phyloP scores from a whole-genome alignment of 92 coral and sea anemone species.

The Bergia sp. region DNA sequence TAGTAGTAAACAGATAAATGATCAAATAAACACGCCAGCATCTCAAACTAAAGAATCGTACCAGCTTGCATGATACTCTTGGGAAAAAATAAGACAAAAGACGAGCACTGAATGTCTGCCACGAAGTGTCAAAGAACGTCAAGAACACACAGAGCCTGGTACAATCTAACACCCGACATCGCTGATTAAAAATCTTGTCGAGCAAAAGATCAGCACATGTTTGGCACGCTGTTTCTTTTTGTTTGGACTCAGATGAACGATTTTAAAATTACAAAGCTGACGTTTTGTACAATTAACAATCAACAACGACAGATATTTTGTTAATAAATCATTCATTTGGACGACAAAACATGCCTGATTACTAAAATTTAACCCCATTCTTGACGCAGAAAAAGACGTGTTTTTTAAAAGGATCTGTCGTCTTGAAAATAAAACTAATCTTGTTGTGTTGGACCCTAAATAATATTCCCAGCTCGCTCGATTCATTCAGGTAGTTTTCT shows the following conservation, averaged over 20 bases:
- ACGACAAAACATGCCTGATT: conserved; percentile 22
- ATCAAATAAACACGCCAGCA: neutral
- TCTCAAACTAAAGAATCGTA: neutral
- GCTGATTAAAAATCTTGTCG: neutral
- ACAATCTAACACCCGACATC: neutral
- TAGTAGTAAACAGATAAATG: neutral
- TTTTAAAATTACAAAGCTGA: neutral
- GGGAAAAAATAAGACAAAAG: neutral
- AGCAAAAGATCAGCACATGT: neutral
- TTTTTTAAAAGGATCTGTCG: neutral
- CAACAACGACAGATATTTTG: neutral
- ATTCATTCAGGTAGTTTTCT: conserved; percentile 30
- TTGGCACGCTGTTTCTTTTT: neutral
- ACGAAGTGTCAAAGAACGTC: conserved; percentile 18
- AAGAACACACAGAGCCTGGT: conserved; percentile 6
- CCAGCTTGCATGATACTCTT: neutral
- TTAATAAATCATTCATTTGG: neutral
- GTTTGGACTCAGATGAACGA: neutral
- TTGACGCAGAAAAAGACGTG: neutral
- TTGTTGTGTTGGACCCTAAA: neutral
- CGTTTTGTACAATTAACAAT: neutral
- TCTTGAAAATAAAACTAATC: neutral
- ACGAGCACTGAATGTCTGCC: conserved; percentile 6
- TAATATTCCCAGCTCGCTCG: neutral
- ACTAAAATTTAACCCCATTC: conserved; percentile 22